Conservation (phyloP, 2,797 vertebrate genomes). For the Huso huso region DNA sequence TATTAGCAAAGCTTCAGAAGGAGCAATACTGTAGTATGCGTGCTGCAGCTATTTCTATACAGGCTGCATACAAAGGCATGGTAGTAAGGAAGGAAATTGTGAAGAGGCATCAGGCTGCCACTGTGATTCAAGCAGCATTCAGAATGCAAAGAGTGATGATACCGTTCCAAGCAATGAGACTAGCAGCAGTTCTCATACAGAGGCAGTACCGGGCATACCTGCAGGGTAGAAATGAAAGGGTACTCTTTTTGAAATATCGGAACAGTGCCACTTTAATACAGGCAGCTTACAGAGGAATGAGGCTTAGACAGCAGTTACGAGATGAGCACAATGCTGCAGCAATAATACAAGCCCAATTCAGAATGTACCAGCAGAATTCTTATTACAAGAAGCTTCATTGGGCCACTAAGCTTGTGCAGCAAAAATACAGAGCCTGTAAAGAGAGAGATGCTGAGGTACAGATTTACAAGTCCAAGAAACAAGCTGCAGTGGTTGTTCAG, state of each 20-base stretch:
- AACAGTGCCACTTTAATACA: constrained; percentile 40
- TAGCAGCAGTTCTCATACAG: constrained; percentile 36
- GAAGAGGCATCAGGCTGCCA: constrained; percentile 49
- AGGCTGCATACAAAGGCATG: constrained; percentile 53
- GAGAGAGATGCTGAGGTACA: constrained; percentile 44
- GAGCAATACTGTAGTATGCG: constrained; percentile 31
- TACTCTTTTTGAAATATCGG: constrained; percentile 27
- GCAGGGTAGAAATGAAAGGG: constrained; percentile 26
- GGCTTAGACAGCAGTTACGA: constrained; percentile 43
- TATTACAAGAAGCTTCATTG: constrained; percentile 54
- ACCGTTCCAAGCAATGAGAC: constrained; percentile 31
- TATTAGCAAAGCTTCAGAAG: constrained; percentile 30
- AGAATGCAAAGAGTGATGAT: constrained; percentile 47
- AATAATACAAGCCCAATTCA: constrained; percentile 68
- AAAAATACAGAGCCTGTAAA: constrained; percentile 51
- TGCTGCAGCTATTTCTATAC: constrained; percentile 42
- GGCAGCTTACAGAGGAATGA: constrained; percentile 60
- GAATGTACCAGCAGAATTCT: constrained; percentile 46
- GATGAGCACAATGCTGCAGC: constrained; percentile 50
- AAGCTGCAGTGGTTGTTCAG: constrained; percentile 52
- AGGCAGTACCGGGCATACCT: constrained; percentile 36
- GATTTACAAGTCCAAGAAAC: constrained; percentile 31
- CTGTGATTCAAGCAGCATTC: constrained; percentile 53
- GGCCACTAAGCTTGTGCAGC: constrained; percentile 60
- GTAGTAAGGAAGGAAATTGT: constrained; percentile 36